A percentile compares a stretch with the other conserved stretches of the same genome.
Evolutionary conservation across 1,140 invertebrate species (phyloP).

Genomic region (Megalonaias nervosa): DNA sequence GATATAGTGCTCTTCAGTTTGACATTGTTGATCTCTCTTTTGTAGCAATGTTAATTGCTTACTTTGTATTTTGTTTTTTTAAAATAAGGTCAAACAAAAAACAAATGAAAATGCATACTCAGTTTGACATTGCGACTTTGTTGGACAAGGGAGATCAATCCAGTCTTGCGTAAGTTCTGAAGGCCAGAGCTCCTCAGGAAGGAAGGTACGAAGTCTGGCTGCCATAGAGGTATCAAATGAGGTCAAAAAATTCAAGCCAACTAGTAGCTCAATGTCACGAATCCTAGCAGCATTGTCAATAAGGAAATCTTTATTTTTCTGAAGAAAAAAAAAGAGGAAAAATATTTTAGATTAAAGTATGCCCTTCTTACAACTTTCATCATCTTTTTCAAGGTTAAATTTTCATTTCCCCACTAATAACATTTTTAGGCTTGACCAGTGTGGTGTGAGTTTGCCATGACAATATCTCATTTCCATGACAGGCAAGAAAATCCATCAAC

Average conservation of each 20-base stretch:
- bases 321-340: conserved; percentile 12
- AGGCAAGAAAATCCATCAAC: too few relatives aligned
- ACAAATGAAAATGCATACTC: conserved; percentile 20
- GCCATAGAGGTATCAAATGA: conserved; percentile 26
- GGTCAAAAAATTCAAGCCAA: conserved; percentile 55
- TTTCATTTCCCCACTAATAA: too few relatives aligned
- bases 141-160: conserved; percentile 36
- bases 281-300: conserved; percentile 57
- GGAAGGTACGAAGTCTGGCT: conserved; percentile 42
- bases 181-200: conserved; percentile 47
- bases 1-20: too few relatives aligned
- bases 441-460: too few relatives aligned
- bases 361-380: too few relatives aligned
- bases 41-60: too few relatives aligned
- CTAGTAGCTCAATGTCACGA: conserved; percentile 61
- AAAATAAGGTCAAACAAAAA: not conserved
- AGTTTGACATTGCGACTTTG: conserved; percentile 23
- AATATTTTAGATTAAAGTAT: too few relatives aligned
- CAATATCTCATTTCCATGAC: too few relatives aligned
- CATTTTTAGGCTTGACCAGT: too few relatives aligned
- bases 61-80: not conserved
- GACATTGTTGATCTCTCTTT: too few relatives aligned
- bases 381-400: too few relatives aligned
- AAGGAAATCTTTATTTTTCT: conserved; percentile 41
- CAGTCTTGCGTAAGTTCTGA: conserved; percentile 20